These are phyloP conservation scores for Drosophila mercatorum DNA, from an alignment of 2,888 invertebrate species.

Conservation along the genomic window DNA sequence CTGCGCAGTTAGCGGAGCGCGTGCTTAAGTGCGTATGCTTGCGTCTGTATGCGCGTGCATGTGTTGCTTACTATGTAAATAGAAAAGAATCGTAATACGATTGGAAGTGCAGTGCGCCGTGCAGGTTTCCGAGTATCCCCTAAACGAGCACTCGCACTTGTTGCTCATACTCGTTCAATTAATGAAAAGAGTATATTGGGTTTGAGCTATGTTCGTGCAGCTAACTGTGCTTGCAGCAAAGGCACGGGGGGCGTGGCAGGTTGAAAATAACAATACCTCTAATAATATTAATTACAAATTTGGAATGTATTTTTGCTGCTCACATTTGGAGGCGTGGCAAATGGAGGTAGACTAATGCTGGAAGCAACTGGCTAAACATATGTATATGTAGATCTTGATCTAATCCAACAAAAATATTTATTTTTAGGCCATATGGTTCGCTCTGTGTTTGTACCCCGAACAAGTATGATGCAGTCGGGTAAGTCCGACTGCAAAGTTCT, in stretches of 20 bases:
- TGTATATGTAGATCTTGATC: too few species aligned
- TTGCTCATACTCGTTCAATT: background rate
- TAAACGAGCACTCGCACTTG: background rate
- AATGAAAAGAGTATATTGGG: background rate
- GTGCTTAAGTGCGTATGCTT: background rate
- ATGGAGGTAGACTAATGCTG: too few species aligned
- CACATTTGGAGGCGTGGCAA: too few species aligned
- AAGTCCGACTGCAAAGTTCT: too few species aligned
- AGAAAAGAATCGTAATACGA: background rate
- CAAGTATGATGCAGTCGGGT: background rate
- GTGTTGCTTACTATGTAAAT: background rate
- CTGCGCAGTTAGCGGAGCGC: background rate
- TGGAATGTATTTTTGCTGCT: too few species aligned
- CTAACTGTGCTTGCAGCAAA: too few species aligned
- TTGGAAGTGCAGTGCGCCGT: background rate
- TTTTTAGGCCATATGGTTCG: background rate
- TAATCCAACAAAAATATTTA: too few species aligned
- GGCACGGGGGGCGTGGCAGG: too few species aligned
- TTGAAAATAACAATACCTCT: too few species aligned
- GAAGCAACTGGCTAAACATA: too few species aligned
- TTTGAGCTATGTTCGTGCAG: background rate
- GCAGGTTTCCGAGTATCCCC: background rate
- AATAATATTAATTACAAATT: too few species aligned
- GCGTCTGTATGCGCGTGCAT: background rate
- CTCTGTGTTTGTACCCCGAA: background rate